Evolutionary conservation across 2,113 vertebrate genomes (phyloP).

Genomic region (Microcebus griseorufus): DNA sequence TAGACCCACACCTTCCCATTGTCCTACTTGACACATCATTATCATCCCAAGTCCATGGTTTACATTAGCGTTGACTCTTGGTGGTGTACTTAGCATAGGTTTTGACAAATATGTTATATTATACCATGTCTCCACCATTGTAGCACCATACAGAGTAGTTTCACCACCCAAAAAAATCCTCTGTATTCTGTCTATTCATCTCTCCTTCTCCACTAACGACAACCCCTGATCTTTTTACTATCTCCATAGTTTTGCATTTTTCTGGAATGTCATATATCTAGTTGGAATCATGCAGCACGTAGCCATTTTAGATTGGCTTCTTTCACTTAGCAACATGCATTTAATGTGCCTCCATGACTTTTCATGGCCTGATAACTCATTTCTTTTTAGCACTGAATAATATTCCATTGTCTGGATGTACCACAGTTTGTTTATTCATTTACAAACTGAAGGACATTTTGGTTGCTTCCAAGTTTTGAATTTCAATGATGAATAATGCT

Average conservation of each 20-base stretch:
- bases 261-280: no score
- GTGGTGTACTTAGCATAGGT: background rate
- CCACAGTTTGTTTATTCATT: background rate
- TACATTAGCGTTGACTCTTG: background rate
- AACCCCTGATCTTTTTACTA: background rate
- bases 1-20: background rate
- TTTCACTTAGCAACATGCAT: background rate
- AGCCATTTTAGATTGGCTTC: background rate
- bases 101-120: background rate
- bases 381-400: background rate
- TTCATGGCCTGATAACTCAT: background rate
- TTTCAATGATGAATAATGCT: background rate
- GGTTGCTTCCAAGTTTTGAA: background rate
- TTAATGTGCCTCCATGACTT: background rate
- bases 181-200: background rate
- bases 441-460: background rate
- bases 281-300: background rate
- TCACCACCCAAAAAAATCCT: background rate
- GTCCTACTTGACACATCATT: background rate
- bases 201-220: background rate
- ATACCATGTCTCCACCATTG: background rate
- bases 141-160: background rate
- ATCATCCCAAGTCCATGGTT: background rate
- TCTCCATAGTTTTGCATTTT: background rate
- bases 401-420: background rate